Evolutionary conservation across 1,140 invertebrate species (phyloP).

Genomic region (Drosophila sucinea): DNA sequence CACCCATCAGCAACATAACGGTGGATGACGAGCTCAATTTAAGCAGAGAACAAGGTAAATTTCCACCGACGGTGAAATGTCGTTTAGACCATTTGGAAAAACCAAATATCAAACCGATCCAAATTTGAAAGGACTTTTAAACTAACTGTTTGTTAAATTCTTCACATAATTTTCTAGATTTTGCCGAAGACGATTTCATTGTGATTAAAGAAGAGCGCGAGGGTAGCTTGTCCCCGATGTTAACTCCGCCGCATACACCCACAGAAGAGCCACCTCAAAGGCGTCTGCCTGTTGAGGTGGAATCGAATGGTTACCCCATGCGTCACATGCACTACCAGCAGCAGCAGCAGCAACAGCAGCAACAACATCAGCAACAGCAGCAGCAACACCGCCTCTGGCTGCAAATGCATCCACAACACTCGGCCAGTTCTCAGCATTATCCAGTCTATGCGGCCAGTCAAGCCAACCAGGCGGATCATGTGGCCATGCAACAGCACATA

Average conservation of each 20-base stretch:
- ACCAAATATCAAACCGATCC: no score
- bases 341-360: constrained; percentile 67
- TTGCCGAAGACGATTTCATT: constrained; percentile 83
- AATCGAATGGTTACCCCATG: constrained; percentile 66
- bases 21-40: constrained; percentile 81
- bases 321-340: constrained; percentile 74
- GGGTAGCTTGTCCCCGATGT: constrained; percentile 85
- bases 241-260: constrained; percentile 89
- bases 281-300: constrained; percentile 60
- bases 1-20: constrained; percentile 82
- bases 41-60: constrained; percentile 80
- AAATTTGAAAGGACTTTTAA: neutral
- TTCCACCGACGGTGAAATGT: constrained; percentile 62
- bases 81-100: no score
- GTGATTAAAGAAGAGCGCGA: constrained; percentile 86
- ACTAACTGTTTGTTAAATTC: constrained; percentile 15
- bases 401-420: constrained; percentile 62
- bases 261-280: constrained; percentile 84
- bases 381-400: constrained; percentile 75
- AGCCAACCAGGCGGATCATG: constrained; percentile 75
- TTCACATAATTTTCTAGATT: constrained; percentile 44
- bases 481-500: constrained; percentile 84
- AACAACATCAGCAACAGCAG: constrained; percentile 59
- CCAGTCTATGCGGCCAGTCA: constrained; percentile 53
- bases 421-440: constrained; percentile 50